A percentile compares a stretch with the other conserved stretches of the same genome.
phyloP scores from a whole-genome alignment of 2,888 invertebrate genomes.

The Mesochorus sp. region DNA sequence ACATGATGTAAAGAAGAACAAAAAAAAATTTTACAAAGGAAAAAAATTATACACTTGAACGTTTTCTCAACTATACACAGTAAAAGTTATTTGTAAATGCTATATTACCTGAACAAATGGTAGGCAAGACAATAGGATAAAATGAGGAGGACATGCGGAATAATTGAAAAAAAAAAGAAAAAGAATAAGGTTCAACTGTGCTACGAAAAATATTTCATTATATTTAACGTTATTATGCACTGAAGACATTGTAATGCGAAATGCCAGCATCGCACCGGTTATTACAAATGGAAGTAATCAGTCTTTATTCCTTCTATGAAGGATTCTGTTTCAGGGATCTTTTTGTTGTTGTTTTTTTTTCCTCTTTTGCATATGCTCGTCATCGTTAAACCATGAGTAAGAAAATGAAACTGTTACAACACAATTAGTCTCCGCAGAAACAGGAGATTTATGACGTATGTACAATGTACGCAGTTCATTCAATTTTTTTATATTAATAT shows the following conservation, averaged over 20 bases:
- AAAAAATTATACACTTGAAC: slow-evolving; percentile 78
- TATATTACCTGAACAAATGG: slow-evolving; percentile 22
- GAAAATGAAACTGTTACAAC: slow-evolving; percentile 43
- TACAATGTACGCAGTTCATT: slow-evolving; percentile 51
- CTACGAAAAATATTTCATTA: slow-evolving; percentile 64
- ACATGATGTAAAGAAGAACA: slow-evolving; percentile 74
- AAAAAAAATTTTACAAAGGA: slow-evolving; percentile 71
- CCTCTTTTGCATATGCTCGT: too few relatives aligned
- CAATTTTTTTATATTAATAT: slow-evolving; percentile 60
- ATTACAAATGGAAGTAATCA: slow-evolving; percentile 66
- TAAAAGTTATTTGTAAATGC: slow-evolving; percentile 58
- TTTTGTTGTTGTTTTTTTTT: too few relatives aligned
- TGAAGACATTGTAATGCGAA: slow-evolving; percentile 61
- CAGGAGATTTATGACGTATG: slow-evolving; percentile 43
- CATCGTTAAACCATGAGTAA: slow-evolving; percentile 41
- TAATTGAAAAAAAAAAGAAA: background rate
- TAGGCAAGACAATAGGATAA: background rate
- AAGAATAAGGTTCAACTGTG: background rate
- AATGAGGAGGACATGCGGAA: background rate
- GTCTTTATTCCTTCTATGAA: slow-evolving; percentile 64
- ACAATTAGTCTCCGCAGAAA: slow-evolving; percentile 39
- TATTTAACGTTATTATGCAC: slow-evolving; percentile 66
- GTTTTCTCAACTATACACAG: slow-evolving; percentile 67
- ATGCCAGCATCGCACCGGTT: slow-evolving; percentile 65
- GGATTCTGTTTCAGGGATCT: slow-evolving; percentile 61